Conservation (phyloP, 1,140 invertebrate genomes). For the Aleiodes sp. region DNA sequence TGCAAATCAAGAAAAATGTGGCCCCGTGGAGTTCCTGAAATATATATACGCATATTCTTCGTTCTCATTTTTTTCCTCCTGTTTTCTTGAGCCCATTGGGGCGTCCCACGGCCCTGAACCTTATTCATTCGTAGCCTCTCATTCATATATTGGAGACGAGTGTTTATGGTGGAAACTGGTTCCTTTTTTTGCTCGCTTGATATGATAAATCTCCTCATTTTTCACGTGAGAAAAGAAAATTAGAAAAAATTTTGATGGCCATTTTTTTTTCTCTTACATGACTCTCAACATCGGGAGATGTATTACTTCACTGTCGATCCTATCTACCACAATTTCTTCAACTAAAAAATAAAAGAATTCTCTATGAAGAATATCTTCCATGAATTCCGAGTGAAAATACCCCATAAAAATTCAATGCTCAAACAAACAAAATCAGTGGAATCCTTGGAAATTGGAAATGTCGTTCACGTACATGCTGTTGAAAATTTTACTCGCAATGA, state of each 20-base stretch:
- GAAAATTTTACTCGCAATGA: neutral
- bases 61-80: neutral
- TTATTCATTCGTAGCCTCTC: neutral
- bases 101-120: neutral
- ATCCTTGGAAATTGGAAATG: conserved; percentile 8
- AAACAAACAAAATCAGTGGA: neutral
- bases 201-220: neutral
- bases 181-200: neutral
- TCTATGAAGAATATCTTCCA: too few species aligned
- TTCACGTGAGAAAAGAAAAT: neutral
- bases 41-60: conserved; percentile 29
- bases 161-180: conserved; percentile 44
- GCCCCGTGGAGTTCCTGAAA: conserved; percentile 49
- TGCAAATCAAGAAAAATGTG: conserved; percentile 59
- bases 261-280: too few species aligned
- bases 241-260: neutral
- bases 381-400: too few species aligned
- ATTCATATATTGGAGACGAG: conserved; percentile 23
- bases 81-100: neutral
- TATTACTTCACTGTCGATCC: too few species aligned
- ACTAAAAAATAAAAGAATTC: too few species aligned
- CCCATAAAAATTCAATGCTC: neutral
- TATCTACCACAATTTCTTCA: too few species aligned
- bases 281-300: too few species aligned
- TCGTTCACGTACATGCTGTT: conserved; percentile 4